Base-by-base conservation (phyloP, 2,888 invertebrate genomes). In the Tipula lateralis region DNA sequence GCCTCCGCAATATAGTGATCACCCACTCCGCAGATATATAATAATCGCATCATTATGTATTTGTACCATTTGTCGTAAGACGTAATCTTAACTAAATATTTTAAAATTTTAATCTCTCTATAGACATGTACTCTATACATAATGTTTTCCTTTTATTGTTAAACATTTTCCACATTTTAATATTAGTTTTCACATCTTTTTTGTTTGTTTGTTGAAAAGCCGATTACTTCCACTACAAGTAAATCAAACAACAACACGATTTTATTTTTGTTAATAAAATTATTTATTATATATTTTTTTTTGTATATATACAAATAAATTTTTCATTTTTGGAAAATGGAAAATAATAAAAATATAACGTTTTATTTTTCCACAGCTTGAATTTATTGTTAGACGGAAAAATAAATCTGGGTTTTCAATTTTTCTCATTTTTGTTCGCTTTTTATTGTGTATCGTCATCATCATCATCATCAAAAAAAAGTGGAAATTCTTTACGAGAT, bases 211-310 rank as follows among this genome's bases (percentile, higher is more conserved):
- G 66, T 24, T 50, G 44, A 50, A 50, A 66, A 66, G 66, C 66
- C 66, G 66, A 66, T 66, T 66, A 66, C 2, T 66, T 66, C 66
- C 66, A 66, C 66, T 66, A 66, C 66, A 66, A 66, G 24, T 66
- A 66, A 66, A 66, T 66, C 66, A 66, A 66, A 66, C 66, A 66
- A 66, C 66, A 66, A 66, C 66, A 66, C 66, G 66, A 24, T 66
- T 66, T 66, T 66, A 66, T 24, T 66, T 66, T 66, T 66, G 66
- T 66, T 66, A 66, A 66, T 24, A 19, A 66, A 66, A 9, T 12
- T 66, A 24, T n/a, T n/a, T n/a, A n/a, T n/a, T n/a, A n/a, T n/a
- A n/a, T n/a, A n/a, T n/a, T n/a, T n/a, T n/a, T n/a, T n/a, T n/a
- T n/a, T 66, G 19, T 50, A 50, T 50, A 16, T 16, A 16, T 16